Evolutionary conservation across 2,113 vertebrate genomes (phyloP), one percentile per base, ranked within the genome.

Genomic region (Geothlypis trichas): DNA sequence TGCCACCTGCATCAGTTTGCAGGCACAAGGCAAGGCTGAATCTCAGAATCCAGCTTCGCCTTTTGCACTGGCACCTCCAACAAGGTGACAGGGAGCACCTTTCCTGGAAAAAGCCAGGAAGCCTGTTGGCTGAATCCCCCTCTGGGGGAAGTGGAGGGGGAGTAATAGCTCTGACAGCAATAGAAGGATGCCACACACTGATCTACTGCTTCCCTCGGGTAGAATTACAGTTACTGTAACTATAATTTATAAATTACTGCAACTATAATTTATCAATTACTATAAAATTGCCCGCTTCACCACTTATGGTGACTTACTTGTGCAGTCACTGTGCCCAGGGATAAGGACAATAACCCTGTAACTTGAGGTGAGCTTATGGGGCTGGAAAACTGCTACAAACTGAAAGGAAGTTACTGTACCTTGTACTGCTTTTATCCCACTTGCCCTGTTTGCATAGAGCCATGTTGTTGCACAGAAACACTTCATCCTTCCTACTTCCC

Each of bases 381-480:
- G 85, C 39, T 46, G 35, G 47, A 62, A 87, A 84, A 18, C 15
- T 65, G 63, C 62, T 44, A 14, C 46, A 47, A 85, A 26, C 28
- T 51, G 63, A 42, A 80, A 54, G 27, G 57, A 62, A 84, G 44
- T 28, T 23, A 28, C 37, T 49, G 58, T 74, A 22, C 59, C 47
- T 73, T 62, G 14, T 35, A 66, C 19, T 5, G 2, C 52, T 59
- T 79, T 78, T 52, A 83, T 42, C 62, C 42, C 41, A 21, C 75
- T 76, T 94, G 63, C 39, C 79, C 63, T 95, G 27, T 90, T 96
- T 98, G 97, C 96, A 97, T 97, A 90, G 96, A 98, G 97, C 97
- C 96, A 87, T 98, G 97, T 96, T 97, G 96, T 85, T 96, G 93
- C 95, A 87, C 87, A 86, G 89, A 93, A 89, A 72, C 51, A 39